Evolutionary conservation across 2,113 vertebrate species (phyloP).

Genomic region (Saguinus midas): DNA sequence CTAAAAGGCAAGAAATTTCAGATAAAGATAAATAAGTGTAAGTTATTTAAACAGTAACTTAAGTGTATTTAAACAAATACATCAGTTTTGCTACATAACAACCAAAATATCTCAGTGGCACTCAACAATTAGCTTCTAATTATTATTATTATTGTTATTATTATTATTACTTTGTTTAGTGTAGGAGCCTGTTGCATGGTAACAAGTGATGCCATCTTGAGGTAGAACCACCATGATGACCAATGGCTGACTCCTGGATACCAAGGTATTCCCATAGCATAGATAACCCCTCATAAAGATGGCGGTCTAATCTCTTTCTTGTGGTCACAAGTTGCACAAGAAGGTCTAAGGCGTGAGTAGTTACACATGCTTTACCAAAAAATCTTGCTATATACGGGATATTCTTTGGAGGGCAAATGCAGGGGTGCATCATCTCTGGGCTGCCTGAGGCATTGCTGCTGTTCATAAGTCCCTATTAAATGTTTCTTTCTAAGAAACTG

Average conservation of each 20-base stretch:
- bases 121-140: neutral
- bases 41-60: neutral
- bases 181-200: neutral
- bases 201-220: neutral
- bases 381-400: neutral
- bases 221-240: neutral
- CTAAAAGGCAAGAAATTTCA: neutral
- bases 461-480: neutral
- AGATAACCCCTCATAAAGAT: neutral
- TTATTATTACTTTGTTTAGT: neutral
- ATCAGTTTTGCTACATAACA: neutral
- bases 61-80: neutral
- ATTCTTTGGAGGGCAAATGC: neutral
- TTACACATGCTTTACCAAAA: neutral
- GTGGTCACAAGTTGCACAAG: neutral
- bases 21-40: neutral
- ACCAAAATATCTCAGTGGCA: neutral
- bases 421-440: neutral
- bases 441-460: neutral
- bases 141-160: neutral
- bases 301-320: neutral
- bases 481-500: neutral
- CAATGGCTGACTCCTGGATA: neutral
- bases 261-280: neutral
- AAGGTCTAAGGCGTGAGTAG: neutral